A percentile compares a stretch with the other conserved stretches of the same genome.
These are phyloP conservation scores for Eulimnadia texana DNA, from an alignment of 1,140 invertebrate genomes.

Conservation along the genomic window DNA sequence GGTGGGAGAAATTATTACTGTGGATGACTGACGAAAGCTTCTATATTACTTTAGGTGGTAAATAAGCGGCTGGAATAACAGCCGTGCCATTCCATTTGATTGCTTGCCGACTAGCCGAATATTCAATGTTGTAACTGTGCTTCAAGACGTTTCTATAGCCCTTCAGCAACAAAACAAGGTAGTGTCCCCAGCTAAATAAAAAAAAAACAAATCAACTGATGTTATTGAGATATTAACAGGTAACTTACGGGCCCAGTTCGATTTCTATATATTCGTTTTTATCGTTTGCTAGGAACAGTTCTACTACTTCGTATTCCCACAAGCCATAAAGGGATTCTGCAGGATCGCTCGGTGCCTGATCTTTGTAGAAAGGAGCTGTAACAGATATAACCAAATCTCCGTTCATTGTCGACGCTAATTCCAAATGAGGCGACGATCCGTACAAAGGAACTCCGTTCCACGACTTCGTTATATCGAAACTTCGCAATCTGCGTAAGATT, in stretches of 20 bases:
- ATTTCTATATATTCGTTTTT: slow-evolving; percentile 17
- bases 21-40: too few relatives aligned
- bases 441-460: not conserved
- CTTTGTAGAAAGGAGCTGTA: not conserved
- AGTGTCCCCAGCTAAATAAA: not conserved
- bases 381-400: not conserved
- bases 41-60: slow-evolving; percentile 1
- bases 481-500: not conserved
- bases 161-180: not conserved
- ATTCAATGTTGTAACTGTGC: slow-evolving; percentile 27
- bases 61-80: not conserved
- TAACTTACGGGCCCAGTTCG: slow-evolving; percentile 5
- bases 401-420: not conserved
- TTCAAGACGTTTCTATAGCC: not conserved
- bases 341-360: not conserved
- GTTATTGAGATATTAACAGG: not conserved
- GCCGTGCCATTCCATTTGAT: not conserved
- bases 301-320: not conserved
- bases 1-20: too few relatives aligned
- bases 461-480: not conserved
- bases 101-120: not conserved
- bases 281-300: not conserved
- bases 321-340: not conserved
- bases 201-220: not conserved
- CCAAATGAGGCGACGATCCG: not conserved